Evolutionary conservation across 2,113 vertebrate species (phyloP), one percentile per base, ranked within the genome.

Genomic region (Pygoscelis adeliae): DNA sequence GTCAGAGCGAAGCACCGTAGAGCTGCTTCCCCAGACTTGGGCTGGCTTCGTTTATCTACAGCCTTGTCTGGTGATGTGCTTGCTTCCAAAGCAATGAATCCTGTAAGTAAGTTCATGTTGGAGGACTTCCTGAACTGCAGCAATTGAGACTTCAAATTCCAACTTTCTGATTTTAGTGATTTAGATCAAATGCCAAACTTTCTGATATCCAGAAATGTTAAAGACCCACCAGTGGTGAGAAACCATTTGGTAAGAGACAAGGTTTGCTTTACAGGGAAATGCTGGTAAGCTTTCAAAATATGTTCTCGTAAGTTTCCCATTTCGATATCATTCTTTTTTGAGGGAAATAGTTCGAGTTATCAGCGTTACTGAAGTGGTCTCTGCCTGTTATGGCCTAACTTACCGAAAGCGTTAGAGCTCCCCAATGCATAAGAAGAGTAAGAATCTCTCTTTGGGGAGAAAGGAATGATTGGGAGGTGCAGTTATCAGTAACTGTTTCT

Each of bases 61-160:
- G n/a, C 8, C 1, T 40, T 44, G 26, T 14, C 47, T 0, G 1
- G 20, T 30, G 8, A 4, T 34, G 15, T 34, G 6, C 27, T 44
- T 44, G 27, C 38, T 83, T 82, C 23, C 25, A 9, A 21, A 52
- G 22, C 18, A n/a, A 8, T 9, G 6, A 61, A 50, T 56, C 55
- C 25, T 40, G 1, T 76, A 52, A 82, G 4, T 38, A 47, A 62
- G 12, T 77, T 61, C 3, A 2, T 5, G 8, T 34, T 79, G 67
- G 20, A 27, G 42, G 20, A 6, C 6, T 27, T 13, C 38, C 67
- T 56, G 19, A 83, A 13, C 7, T 34, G 14, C 25, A 44, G n/a
- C 20, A 25, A 0, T 21, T 40, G 13, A 13, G 36, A 50, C 50
- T 76, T 76, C 5, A 19, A 5, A 20, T 52, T 38, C 14, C 20